Evolutionary conservation across 2,797 vertebrate species (phyloP).

Genomic region (Eulemur rubriventer): DNA sequence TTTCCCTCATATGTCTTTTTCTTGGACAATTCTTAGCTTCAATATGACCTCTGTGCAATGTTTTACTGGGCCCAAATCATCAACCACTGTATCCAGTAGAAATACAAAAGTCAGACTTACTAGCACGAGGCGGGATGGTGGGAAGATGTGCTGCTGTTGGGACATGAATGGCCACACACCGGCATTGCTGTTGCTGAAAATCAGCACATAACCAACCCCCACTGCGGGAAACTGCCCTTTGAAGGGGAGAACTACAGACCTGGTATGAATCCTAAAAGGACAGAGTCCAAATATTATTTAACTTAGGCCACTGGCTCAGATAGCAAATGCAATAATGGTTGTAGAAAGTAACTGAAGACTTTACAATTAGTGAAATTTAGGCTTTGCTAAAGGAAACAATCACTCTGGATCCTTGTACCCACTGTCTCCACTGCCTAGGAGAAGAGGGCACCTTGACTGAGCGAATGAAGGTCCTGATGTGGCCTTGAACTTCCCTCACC

Average conservation of each 20-base stretch:
- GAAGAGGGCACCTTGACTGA: not conserved
- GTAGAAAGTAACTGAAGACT: not conserved
- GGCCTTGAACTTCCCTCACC: not conserved
- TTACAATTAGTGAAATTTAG: not conserved
- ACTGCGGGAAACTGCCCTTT: not conserved
- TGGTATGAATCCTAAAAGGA: not conserved
- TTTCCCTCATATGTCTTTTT: not conserved
- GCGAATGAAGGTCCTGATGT: fast-evolving
- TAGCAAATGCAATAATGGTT: not conserved
- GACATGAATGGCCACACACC: fast-evolving
- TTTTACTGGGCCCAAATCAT: not conserved
- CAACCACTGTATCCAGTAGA: not conserved
- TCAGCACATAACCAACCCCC: not conserved
- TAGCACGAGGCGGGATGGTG: not conserved
- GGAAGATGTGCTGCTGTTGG: not conserved
- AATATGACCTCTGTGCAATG: not conserved
- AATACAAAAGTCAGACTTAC: not conserved
- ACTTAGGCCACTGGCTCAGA: not conserved
- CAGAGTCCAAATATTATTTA: not conserved
- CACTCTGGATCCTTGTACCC: too few species aligned
- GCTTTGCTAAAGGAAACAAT: not conserved
- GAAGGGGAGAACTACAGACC: not conserved
- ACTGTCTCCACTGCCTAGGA: not conserved
- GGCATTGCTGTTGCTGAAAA: not conserved
- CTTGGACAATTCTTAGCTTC: not conserved